Evolutionary conservation across 2,797 vertebrate genomes (phyloP).

Genomic region (Fistularia commersonii): DNA sequence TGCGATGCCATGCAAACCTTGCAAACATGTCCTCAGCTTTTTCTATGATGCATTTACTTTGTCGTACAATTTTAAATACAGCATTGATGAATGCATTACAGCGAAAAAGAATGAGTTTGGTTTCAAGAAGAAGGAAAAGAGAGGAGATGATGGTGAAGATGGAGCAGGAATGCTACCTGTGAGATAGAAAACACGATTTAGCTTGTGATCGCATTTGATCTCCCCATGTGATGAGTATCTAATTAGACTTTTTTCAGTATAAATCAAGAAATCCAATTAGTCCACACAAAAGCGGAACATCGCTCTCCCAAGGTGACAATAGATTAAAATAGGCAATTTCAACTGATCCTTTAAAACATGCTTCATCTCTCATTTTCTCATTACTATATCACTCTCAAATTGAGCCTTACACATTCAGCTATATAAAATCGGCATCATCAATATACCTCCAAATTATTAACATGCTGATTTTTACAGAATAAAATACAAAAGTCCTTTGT

Average conservation of each 20-base stretch:
- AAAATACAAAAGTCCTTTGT: background rate
- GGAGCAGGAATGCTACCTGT: constrained; percentile 37
- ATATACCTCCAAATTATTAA: background rate
- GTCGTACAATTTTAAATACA: too few relatives aligned
- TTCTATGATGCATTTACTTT: too few relatives aligned
- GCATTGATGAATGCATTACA: background rate
- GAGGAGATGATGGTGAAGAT: background rate
- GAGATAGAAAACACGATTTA: constrained; percentile 37
- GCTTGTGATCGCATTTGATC: constrained; percentile 31
- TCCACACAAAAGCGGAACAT: constrained; percentile 55
- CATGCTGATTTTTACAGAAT: background rate
- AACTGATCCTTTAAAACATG: constrained; percentile 59
- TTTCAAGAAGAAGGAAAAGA: constrained; percentile 1
- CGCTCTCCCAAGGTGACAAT: constrained; percentile 66
- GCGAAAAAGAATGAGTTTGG: background rate
- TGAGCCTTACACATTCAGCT: constrained; percentile 31
- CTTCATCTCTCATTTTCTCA: constrained; percentile 55
- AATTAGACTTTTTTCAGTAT: constrained; percentile 67
- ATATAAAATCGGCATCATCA: constrained; percentile 11
- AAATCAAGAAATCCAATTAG: constrained; percentile 70
- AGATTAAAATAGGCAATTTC: constrained; percentile 73
- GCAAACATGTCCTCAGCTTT: constrained; percentile 9
- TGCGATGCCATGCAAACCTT: constrained; percentile 36
- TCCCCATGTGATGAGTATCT: constrained; percentile 60
- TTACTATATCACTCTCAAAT: constrained; percentile 53